Percentiles rank a stretch among this genome's conserved stretches.
Evolutionary conservation across 2,888 invertebrate species (phyloP).

Genomic region (Danaus chrysippus): DNA sequence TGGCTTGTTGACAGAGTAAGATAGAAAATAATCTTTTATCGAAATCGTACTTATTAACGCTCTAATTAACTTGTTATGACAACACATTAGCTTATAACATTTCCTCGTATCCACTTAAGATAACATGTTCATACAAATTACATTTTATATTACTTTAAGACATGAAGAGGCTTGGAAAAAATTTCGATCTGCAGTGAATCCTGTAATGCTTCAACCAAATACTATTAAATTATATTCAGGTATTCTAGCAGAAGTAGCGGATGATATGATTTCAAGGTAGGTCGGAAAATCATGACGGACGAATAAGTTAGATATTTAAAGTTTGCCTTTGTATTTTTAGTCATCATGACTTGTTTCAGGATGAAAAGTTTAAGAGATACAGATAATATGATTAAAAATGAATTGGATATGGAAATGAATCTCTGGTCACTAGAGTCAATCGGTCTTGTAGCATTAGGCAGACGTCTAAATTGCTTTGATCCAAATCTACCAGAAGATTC

Average conservation of each 20-base stretch:
- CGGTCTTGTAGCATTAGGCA: slow-evolving; percentile 59
- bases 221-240: slow-evolving; percentile 83
- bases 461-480: slow-evolving; percentile 57
- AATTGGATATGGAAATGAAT: slow-evolving; percentile 77
- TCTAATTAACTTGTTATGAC: background rate
- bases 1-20: slow-evolving; percentile 29
- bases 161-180: slow-evolving; percentile 89
- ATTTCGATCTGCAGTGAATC: slow-evolving; percentile 86
- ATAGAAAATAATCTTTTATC: background rate
- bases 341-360: slow-evolving; percentile 50
- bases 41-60: background rate
- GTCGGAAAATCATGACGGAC: background rate
- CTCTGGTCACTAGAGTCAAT: slow-evolving; percentile 82
- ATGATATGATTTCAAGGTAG: slow-evolving; percentile 82
- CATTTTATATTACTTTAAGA: slow-evolving; percentile 56
- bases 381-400: slow-evolving; percentile 74
- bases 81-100: too few relatives aligned
- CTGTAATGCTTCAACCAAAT: slow-evolving; percentile 86
- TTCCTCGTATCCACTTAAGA: too few relatives aligned
- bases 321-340: too few relatives aligned
- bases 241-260: slow-evolving; percentile 82
- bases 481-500: slow-evolving; percentile 53
- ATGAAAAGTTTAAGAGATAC: slow-evolving; percentile 70
- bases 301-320: background rate
- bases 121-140: background rate